Conservation (phyloP, 2,797 vertebrate genomes). For the Scomberomorus guttatus region DNA sequence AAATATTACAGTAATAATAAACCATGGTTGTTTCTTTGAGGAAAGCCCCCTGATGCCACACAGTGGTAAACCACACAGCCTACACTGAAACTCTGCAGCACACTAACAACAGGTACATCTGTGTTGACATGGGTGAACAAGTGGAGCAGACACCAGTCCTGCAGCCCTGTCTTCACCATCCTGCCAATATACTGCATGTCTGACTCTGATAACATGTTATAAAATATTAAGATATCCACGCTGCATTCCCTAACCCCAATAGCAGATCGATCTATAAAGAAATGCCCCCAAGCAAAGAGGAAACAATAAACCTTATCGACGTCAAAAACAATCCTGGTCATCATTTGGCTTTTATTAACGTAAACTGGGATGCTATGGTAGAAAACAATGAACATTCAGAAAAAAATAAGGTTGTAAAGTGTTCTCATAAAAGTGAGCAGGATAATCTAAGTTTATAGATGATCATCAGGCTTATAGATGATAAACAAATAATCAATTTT, state of each 20-base stretch:
- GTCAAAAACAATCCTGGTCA: too few relatives aligned
- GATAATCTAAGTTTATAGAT: neutral
- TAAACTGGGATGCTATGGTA: too few relatives aligned
- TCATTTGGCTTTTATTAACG: too few relatives aligned
- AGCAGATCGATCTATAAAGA: neutral
- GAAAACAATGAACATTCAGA: too few relatives aligned
- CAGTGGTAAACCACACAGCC: neutral
- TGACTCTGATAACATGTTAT: constrained; percentile 42
- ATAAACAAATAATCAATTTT: constrained; percentile 14
- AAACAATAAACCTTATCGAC: neutral
- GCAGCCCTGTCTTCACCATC: constrained; percentile 32
- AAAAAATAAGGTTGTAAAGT: neutral
- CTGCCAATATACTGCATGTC: constrained; percentile 15
- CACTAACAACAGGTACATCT: constrained; percentile 15
- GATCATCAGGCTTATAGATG: neutral
- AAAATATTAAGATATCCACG: constrained; percentile 38
- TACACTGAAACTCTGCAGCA: constrained; percentile 17
- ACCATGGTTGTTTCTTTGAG: neutral
- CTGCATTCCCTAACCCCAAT: constrained; percentile 18
- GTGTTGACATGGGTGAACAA: constrained; percentile 21
- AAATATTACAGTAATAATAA: neutral
- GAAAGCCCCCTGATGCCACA: constrained; percentile 3
- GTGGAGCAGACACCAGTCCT: constrained; percentile 26
- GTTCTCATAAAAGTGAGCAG: neutral
- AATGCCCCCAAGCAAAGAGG: neutral